Conservation (phyloP, 2,113 vertebrate species). For the Struthidea cinerea region DNA sequence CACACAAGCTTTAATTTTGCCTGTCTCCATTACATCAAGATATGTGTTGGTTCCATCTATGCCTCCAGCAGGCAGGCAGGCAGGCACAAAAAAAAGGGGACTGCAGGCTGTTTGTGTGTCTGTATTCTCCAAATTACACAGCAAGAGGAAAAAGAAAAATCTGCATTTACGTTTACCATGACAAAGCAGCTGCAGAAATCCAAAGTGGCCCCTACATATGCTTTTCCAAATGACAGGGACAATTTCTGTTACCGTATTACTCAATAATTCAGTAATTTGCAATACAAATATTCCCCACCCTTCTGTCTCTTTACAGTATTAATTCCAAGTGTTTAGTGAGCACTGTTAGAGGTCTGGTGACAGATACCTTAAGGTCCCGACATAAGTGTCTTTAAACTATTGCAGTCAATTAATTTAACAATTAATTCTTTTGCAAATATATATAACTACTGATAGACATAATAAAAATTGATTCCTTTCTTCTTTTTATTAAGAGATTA, state of each 20-base stretch:
- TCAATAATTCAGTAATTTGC: neutral
- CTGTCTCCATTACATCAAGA: neutral
- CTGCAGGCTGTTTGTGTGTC: neutral
- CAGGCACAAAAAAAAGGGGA: neutral
- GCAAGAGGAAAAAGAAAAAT: fast-evolving
- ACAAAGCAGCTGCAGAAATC: neutral
- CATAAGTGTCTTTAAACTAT: neutral
- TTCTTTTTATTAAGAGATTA: neutral
- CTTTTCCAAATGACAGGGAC: neutral
- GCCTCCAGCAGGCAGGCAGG: neutral
- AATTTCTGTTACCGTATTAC: neutral
- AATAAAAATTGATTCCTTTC: neutral
- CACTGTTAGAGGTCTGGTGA: neutral
- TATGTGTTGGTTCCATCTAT: neutral
- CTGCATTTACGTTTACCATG: neutral
- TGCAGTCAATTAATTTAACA: neutral
- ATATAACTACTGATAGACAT: neutral
- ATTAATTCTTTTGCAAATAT: neutral
- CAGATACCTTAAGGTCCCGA: neutral
- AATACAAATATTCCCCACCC: neutral
- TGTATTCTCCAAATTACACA: neutral
- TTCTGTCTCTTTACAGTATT: neutral
- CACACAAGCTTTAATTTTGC: neutral
- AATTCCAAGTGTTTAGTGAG: neutral
- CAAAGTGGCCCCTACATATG: neutral